Percentiles rank a stretch among this genome's conserved stretches.
Conservation (phyloP, 2,888 invertebrate genomes). For the Netelia inedita region DNA sequence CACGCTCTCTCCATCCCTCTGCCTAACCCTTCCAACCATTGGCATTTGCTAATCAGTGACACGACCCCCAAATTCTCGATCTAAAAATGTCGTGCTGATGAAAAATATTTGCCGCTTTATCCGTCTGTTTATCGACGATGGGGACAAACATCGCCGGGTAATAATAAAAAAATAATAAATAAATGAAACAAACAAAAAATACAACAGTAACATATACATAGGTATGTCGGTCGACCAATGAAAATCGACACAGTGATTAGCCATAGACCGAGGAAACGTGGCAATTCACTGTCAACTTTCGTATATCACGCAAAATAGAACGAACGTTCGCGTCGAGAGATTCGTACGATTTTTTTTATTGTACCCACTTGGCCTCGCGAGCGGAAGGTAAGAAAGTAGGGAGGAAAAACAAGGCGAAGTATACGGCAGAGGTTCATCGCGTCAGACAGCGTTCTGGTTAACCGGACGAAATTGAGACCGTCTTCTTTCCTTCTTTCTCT, state of each 20-base stretch:
- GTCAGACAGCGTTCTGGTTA: constrained; percentile 64
- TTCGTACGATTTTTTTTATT: constrained; percentile 27
- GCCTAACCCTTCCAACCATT: too few relatives aligned
- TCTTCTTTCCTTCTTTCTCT: background rate
- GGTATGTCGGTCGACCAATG: background rate
- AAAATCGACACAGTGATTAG: background rate
- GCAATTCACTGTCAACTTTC: constrained; percentile 5
- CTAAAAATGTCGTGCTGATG: too few relatives aligned
- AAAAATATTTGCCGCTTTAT: too few relatives aligned
- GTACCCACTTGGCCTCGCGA: background rate
- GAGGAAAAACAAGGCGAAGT: constrained; percentile 4
- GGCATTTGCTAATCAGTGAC: too few relatives aligned
- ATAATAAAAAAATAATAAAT: too few relatives aligned
- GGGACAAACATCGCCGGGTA: too few relatives aligned
- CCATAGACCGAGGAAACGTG: background rate
- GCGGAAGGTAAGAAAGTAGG: constrained; percentile 18
- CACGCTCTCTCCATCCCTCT: background rate
- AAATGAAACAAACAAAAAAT: constrained; percentile 2
- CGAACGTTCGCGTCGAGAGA: constrained; percentile 13
- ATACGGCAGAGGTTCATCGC: constrained; percentile 28
- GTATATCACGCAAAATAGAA: background rate
- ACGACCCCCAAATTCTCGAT: too few relatives aligned
- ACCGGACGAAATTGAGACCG: constrained; percentile 62
- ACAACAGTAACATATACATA: constrained; percentile 5
- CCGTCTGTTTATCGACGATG: too few relatives aligned